phyloP scores from a whole-genome alignment of 2,113 vertebrate species.

The Oryctolagus cuniculus region DNA sequence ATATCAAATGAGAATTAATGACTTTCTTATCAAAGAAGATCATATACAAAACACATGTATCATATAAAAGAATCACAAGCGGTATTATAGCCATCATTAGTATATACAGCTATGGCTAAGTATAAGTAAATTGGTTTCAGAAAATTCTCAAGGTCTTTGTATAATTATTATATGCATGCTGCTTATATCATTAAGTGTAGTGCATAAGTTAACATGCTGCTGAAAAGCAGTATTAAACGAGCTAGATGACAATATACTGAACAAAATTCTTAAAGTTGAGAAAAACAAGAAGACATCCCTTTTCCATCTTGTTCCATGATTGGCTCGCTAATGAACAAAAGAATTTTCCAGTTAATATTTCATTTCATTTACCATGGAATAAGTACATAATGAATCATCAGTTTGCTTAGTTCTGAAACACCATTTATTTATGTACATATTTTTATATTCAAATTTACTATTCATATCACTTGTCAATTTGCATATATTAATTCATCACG shows the following conservation, averaged over 20 bases:
- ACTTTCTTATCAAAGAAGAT: neutral
- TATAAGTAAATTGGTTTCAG: neutral
- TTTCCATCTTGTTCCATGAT: constrained; percentile 27
- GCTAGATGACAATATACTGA: neutral
- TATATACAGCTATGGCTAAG: neutral
- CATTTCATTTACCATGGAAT: constrained; percentile 74
- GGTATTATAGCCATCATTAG: neutral
- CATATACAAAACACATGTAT: neutral
- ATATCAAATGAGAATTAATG: too few relatives aligned
- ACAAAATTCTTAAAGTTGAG: neutral
- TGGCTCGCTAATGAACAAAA: constrained; percentile 54
- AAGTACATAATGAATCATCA: constrained; percentile 75
- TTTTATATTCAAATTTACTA: constrained; percentile 81
- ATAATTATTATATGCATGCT: neutral
- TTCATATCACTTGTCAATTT: constrained; percentile 75
- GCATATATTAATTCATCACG: constrained; percentile 74
- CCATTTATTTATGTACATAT: constrained; percentile 80
- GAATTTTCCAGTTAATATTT: constrained; percentile 82
- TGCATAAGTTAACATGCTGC: neutral
- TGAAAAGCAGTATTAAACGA: constrained; percentile 17
- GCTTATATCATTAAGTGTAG: neutral
- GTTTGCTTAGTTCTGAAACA: constrained; percentile 68
- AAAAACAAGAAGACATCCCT: neutral
- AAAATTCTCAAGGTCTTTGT: neutral
- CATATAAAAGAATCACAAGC: neutral